Evolutionary conservation across 2,888 invertebrate species (phyloP).

Genomic region (Rhyacophila evoluta): DNA sequence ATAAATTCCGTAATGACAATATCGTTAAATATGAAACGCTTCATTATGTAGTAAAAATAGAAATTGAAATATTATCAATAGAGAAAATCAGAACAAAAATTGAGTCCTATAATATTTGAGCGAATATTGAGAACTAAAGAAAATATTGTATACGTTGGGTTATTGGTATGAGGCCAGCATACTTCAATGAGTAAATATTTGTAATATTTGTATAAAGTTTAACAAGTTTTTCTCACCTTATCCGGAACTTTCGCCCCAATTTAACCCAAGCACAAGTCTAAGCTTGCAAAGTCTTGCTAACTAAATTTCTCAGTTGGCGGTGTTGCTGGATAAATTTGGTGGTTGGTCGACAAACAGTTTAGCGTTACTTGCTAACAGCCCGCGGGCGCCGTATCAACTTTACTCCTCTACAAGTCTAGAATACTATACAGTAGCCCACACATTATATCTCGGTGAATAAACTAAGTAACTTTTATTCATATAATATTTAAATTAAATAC

Average conservation of each 20-base stretch:
- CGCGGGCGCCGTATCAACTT: conserved; percentile 48
- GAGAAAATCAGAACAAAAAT: no score
- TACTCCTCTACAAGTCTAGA: conserved; percentile 28
- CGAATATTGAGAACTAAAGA: no score
- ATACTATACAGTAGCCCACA: conserved; percentile 42
- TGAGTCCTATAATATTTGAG: no score
- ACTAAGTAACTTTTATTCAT: no score
- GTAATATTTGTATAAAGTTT: not conserved
- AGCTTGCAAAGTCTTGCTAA: conserved; percentile 50
- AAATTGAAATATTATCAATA: no score
- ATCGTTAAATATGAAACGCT: no score
- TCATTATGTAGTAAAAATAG: no score
- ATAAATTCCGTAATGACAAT: no score
- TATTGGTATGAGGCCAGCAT: no score
- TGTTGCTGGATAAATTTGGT: not conserved
- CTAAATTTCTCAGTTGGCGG: conserved; percentile 38
- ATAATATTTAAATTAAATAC: no score
- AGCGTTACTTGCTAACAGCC: conserved; percentile 47
- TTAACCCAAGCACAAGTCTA: conserved; percentile 52
- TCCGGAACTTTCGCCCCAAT: conserved; percentile 43
- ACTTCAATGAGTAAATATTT: not conserved
- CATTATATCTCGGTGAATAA: not conserved
- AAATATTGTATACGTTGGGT: no score
- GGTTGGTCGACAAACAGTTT: conserved; percentile 32
- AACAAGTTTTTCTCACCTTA: not conserved